Percentiles rank a stretch among this genome's conserved stretches.
phyloP scores from a whole-genome alignment of 1,140 invertebrate genomes.

The Samia ricini region DNA sequence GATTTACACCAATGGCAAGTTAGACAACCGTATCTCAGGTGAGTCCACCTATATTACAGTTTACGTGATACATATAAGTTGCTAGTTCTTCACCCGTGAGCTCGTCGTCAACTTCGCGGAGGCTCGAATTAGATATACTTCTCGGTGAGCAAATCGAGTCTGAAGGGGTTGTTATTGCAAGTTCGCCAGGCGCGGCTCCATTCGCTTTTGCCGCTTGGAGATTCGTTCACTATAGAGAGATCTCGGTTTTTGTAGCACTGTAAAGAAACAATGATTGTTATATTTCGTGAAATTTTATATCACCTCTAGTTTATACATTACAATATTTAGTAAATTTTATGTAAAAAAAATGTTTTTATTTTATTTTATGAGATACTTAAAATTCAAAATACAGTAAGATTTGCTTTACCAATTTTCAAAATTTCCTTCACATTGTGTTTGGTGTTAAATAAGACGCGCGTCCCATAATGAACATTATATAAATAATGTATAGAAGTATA shows the following conservation, averaged over 20 bases:
- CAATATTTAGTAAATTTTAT: no score
- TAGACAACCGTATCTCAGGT: constrained; percentile 42
- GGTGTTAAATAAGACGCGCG: no score
- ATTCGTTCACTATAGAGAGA: constrained; percentile 49
- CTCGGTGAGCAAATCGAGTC: constrained; percentile 44
- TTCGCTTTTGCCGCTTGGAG: constrained; percentile 42
- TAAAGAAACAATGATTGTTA: not conserved
- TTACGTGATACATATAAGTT: constrained; percentile 81
- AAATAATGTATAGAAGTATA: no score
- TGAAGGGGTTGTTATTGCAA: constrained; percentile 41
- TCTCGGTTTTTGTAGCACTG: constrained; percentile 57
- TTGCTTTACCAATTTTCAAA: no score
- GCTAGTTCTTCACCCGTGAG: constrained; percentile 81
- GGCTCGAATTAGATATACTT: constrained; percentile 85
- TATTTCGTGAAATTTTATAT: not conserved
- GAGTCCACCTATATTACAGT: constrained; percentile 59
- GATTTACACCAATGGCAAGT: constrained; percentile 13
- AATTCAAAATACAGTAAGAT: no score
- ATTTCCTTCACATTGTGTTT: no score
- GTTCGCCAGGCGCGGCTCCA: constrained; percentile 40
- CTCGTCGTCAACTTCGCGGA: constrained; percentile 83
- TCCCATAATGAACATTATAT: no score
- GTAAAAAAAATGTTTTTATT: no score
- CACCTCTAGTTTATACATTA: no score
- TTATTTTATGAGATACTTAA: no score